Conservation (phyloP, 2,888 invertebrate species). For the Cryptus armator region DNA sequence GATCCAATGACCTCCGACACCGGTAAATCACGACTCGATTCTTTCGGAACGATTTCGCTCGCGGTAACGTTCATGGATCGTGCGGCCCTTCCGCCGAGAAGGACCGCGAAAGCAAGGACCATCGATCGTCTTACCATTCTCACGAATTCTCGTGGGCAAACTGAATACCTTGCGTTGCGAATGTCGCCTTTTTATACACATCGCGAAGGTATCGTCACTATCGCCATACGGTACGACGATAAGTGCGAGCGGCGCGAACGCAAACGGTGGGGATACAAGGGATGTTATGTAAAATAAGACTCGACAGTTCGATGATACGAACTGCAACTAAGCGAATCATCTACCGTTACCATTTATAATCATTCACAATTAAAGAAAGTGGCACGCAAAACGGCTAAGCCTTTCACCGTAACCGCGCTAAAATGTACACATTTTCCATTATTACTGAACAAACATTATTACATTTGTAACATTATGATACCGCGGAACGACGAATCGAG, state of each 20-base stretch:
- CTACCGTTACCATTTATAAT: slow-evolving; percentile 63
- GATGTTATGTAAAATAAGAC: slow-evolving; percentile 67
- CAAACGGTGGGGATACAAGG: slow-evolving; percentile 40
- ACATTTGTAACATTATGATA: slow-evolving; percentile 3
- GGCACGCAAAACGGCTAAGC: slow-evolving; percentile 38
- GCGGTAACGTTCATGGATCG: slow-evolving; percentile 11
- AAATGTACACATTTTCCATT: slow-evolving; percentile 14
- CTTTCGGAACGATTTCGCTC: slow-evolving; percentile 11
- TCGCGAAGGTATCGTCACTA: not conserved
- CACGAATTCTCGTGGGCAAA: slow-evolving; percentile 66
- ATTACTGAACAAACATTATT: slow-evolving; percentile 12
- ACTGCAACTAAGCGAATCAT: slow-evolving; percentile 37
- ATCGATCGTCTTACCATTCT: slow-evolving; percentile 70
- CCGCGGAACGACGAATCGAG: not conserved
- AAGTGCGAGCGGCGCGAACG: not conserved
- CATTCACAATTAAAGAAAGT: slow-evolving; percentile 67
- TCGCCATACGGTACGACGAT: not conserved
- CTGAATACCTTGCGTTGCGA: slow-evolving; percentile 60
- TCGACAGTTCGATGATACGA: slow-evolving; percentile 45
- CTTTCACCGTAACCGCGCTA: slow-evolving; percentile 53
- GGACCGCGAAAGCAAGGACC: slow-evolving; percentile 68
- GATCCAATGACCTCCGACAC: not conserved
- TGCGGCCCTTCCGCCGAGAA: slow-evolving; percentile 56
- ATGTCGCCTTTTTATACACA: slow-evolving; percentile 74
- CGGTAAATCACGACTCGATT: not conserved